These are phyloP conservation scores for Drosophila suboccidentalis DNA, from an alignment of 2,888 invertebrate species.

Conservation along the genomic window DNA sequence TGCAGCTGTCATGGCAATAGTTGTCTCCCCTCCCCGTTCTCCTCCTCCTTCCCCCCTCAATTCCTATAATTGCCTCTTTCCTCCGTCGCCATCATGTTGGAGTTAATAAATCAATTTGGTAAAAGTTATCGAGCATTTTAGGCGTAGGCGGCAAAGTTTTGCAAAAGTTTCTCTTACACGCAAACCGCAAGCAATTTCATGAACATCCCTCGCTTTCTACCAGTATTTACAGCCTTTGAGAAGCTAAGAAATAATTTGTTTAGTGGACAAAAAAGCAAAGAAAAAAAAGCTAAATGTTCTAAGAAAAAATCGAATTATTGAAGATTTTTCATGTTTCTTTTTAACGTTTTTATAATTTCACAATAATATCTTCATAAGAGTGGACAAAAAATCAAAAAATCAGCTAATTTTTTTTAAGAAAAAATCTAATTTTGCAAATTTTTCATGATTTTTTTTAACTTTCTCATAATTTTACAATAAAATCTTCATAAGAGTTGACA, in stretches of 20 bases:
- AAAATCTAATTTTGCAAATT: no score
- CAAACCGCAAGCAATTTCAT: slow-evolving; percentile 69
- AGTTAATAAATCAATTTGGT: slow-evolving; percentile 82
- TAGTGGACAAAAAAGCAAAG: not conserved
- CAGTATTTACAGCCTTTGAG: not conserved
- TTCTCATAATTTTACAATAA: no score
- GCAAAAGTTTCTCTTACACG: slow-evolving; percentile 59
- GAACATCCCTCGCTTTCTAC: not conserved
- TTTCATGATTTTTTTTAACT: no score
- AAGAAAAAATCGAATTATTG: not conserved
- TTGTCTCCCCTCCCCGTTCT: not conserved
- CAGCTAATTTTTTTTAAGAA: no score
- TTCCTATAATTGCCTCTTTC: not conserved
- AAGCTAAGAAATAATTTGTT: not conserved
- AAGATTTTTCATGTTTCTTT: not conserved
- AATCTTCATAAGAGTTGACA: no score
- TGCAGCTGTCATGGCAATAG: slow-evolving; percentile 76
- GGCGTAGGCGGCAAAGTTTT: slow-evolving; percentile 75
- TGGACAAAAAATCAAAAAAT: no score
- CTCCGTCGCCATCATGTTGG: slow-evolving; percentile 19
- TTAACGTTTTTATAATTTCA: not conserved
- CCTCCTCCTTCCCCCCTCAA: not conserved
- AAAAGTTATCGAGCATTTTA: slow-evolving; percentile 75
- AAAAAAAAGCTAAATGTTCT: not conserved
- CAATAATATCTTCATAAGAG: no score